These are phyloP conservation scores for Perca schrenkii DNA, from an alignment of 2,113 vertebrate genomes.

Conservation along the genomic window DNA sequence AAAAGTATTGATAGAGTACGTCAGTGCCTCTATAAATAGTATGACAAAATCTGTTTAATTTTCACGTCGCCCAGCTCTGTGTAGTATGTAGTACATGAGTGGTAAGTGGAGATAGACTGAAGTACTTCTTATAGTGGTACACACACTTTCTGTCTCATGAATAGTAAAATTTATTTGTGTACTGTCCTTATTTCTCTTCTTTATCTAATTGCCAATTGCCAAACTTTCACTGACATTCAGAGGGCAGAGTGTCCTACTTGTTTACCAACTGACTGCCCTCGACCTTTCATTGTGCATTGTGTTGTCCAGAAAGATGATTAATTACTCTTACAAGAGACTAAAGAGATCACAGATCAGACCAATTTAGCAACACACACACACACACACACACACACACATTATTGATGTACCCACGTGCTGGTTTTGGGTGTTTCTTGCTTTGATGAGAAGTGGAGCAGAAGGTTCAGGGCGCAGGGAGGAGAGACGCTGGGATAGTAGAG, in stretches of 20 bases:
- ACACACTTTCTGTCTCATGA: not conserved
- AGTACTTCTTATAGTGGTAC: not conserved
- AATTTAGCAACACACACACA: slow-evolving; percentile 36
- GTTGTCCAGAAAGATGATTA: slow-evolving; percentile 58
- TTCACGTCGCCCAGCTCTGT: not conserved
- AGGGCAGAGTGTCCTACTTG: slow-evolving; percentile 58
- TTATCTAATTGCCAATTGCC: not conserved
- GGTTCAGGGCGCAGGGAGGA: slow-evolving; percentile 67
- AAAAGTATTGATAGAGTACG: not conserved
- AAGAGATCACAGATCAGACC: slow-evolving; percentile 39
- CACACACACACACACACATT: slow-evolving; percentile 23
- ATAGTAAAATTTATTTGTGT: not conserved
- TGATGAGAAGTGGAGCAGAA: slow-evolving; percentile 79
- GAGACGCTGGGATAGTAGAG: slow-evolving; percentile 70
- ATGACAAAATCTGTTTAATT: not conserved
- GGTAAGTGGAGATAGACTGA: not conserved
- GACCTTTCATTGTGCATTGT: slow-evolving; percentile 43
- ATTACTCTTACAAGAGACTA: slow-evolving; percentile 44
- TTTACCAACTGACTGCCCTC: slow-evolving; percentile 33
- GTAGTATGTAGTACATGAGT: not conserved
- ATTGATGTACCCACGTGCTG: slow-evolving; percentile 32
- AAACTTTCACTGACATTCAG: slow-evolving; percentile 20
- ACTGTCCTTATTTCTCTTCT: not conserved
- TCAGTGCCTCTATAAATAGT: not conserved
- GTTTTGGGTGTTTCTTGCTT: slow-evolving; percentile 67